phyloP scores from a whole-genome alignment of 2,797 vertebrate genomes.

The Platalea minor region DNA sequence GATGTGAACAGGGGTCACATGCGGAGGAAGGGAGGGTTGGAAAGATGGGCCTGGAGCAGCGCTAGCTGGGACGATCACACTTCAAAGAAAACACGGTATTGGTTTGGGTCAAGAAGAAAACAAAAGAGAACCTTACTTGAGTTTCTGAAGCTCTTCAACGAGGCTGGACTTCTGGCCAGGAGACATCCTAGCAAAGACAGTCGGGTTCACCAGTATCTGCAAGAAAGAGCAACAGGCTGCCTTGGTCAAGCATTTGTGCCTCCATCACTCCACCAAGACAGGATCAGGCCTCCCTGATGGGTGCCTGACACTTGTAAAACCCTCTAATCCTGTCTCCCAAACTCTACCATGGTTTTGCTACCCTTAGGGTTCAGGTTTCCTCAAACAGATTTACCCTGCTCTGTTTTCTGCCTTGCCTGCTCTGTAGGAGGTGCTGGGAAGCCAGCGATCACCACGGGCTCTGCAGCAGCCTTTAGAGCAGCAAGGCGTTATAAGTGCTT shows the following conservation, averaged over 20 bases:
- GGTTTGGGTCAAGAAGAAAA: background rate
- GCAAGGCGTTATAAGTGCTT: background rate
- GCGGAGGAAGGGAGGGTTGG: background rate
- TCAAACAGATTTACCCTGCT: background rate
- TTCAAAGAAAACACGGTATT: background rate
- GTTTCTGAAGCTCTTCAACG: slow-evolving; percentile 74
- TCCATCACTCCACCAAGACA: background rate
- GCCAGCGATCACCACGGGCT: background rate
- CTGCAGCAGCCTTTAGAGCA: background rate
- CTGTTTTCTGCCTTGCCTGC: background rate
- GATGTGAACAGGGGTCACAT: fast-evolving
- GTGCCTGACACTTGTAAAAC: background rate
- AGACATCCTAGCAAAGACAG: slow-evolving; percentile 74
- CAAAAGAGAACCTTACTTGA: slow-evolving; percentile 53
- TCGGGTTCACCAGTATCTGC: slow-evolving; percentile 68
- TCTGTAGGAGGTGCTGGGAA: background rate
- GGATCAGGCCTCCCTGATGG: background rate
- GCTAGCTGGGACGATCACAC: background rate
- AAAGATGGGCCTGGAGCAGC: background rate
- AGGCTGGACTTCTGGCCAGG: slow-evolving; percentile 73
- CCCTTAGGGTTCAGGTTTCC: background rate
- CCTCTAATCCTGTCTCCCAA: background rate
- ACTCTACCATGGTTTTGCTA: background rate
- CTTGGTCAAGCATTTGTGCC: background rate
- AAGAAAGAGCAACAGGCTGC: background rate